These are phyloP conservation scores for Pterocles burchelli DNA, from an alignment of 2,113 vertebrate genomes.

Conservation along the genomic window DNA sequence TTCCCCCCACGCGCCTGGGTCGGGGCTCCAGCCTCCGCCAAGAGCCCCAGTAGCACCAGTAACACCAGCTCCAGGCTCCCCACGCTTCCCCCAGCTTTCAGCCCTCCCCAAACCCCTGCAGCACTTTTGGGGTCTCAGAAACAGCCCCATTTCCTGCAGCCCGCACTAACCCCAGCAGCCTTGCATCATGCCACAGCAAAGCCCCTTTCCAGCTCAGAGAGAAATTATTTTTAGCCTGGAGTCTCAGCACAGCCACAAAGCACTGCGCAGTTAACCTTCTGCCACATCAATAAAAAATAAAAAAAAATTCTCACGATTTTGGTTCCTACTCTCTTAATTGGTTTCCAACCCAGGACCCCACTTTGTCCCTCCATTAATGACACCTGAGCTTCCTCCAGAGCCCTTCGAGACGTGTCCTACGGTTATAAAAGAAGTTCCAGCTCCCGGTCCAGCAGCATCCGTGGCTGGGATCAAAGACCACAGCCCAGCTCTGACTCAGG, in stretches of 20 bases:
- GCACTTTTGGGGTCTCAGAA: background rate
- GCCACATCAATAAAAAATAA: background rate
- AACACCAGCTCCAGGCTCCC: background rate
- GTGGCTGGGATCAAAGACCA: background rate
- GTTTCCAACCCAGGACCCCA: background rate
- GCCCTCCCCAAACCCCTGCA: background rate
- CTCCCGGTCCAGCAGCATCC: background rate
- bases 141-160: background rate
- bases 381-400: background rate
- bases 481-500: background rate
- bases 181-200: rapidly evolving
- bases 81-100: background rate
- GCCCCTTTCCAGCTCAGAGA: background rate
- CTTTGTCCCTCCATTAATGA: background rate
- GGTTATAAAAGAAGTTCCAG: background rate
- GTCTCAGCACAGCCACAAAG: background rate
- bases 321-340: background rate
- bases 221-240: background rate
- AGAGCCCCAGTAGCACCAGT: rapidly evolving
- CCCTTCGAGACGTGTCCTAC: background rate
- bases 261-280: background rate
- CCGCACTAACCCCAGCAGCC: rapidly evolving
- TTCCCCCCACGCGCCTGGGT: rapidly evolving
- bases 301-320: background rate
- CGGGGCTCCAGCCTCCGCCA: rapidly evolving